A percentile compares a stretch with the other conserved stretches of the same genome.
phyloP scores from a whole-genome alignment of 2,888 invertebrate genomes.

The Mimas tiliae region DNA sequence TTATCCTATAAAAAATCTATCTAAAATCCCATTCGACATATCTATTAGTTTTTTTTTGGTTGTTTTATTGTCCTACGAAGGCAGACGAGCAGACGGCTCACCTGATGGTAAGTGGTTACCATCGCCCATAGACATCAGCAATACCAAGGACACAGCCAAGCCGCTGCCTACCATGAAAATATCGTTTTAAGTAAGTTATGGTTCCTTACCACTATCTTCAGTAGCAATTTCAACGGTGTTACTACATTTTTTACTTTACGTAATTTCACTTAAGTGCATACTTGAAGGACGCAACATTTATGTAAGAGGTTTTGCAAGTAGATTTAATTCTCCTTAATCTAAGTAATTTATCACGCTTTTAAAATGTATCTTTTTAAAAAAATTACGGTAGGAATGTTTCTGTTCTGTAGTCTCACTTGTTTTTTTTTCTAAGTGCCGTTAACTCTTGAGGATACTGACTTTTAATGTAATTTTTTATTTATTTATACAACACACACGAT shows the following conservation, averaged over 20 bases:
- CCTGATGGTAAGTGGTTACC: too few species aligned
- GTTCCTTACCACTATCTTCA: too few species aligned
- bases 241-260: not conserved
- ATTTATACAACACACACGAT: not conserved
- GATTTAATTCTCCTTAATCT: not conserved
- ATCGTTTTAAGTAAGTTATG: too few species aligned
- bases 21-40: too few species aligned
- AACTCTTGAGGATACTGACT: not conserved
- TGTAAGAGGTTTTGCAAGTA: not conserved
- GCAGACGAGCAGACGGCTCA: too few species aligned
- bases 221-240: not conserved
- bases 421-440: not conserved
- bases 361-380: not conserved
- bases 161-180: too few species aligned
- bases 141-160: too few species aligned
- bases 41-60: too few species aligned
- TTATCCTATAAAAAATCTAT: too few species aligned
- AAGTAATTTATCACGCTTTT: slow-evolving; percentile 9
- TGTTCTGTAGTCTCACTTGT: not conserved
- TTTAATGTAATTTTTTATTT: not conserved
- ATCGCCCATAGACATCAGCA: too few species aligned
- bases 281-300: not conserved
- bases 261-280: not conserved
- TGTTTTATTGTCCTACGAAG: too few species aligned
- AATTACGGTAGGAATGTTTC: not conserved